A percentile compares a stretch with the other conserved stretches of the same genome.
Evolutionary conservation across 35 echinoderm and acorn worm genomes (phyloP).

Genomic region (Ophioderma brevispina): DNA sequence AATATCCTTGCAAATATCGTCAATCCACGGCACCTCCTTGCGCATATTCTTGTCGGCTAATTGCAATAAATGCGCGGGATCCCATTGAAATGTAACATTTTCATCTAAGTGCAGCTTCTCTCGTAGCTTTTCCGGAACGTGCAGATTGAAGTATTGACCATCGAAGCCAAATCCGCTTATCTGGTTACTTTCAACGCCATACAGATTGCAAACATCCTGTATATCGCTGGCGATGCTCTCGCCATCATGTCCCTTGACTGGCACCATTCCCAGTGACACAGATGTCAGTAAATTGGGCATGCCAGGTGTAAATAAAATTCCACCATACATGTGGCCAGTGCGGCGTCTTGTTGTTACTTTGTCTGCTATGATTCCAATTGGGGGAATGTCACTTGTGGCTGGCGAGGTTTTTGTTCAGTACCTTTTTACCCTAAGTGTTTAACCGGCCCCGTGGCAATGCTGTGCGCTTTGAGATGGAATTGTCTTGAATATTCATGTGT

Average conservation of each 20-base stretch:
- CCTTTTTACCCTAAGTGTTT: background rate
- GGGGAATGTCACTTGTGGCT: background rate
- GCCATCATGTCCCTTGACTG: slow-evolving; percentile 29
- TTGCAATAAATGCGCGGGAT: background rate
- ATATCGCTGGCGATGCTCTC: slow-evolving; percentile 19
- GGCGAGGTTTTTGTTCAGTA: background rate
- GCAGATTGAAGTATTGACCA: background rate
- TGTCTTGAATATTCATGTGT: too few relatives aligned
- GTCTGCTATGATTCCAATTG: background rate
- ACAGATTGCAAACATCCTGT: background rate
- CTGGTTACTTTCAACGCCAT: background rate
- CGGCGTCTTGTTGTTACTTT: background rate
- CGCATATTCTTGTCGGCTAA: slow-evolving; percentile 12
- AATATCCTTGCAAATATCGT: background rate
- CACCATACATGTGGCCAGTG: background rate
- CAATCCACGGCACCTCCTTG: background rate
- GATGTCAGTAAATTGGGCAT: slow-evolving; percentile 2
- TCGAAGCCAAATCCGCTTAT: background rate
- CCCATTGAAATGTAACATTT: background rate
- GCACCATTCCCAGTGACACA: slow-evolving; percentile 8
- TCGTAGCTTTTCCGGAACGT: background rate
- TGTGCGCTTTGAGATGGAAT: too few relatives aligned
- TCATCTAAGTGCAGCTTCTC: background rate
- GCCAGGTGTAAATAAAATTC: background rate
- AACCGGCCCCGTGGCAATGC: too few relatives aligned